A percentile compares a stretch with the other conserved stretches of the same genome.
phyloP scores from a whole-genome alignment of 2,113 vertebrate genomes.

The Galemys pyrenaicus region DNA sequence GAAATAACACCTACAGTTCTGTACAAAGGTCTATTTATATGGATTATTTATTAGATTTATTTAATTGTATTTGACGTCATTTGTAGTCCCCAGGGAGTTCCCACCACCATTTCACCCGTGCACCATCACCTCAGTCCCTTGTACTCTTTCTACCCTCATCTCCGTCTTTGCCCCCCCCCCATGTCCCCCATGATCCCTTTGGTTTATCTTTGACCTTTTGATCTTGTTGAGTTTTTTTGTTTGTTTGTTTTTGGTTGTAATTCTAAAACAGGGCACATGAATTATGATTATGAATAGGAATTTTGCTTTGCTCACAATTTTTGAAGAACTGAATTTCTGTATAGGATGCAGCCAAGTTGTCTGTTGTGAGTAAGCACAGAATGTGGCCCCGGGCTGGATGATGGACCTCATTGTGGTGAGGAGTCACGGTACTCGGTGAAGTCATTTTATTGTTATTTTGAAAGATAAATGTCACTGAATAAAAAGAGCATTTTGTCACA shows the following conservation, averaged over 20 bases:
- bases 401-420: not conserved
- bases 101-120: no score
- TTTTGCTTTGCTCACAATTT: not conserved
- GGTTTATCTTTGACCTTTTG: no score
- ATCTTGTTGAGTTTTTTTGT: no score
- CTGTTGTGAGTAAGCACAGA: not conserved
- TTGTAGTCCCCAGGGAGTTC: no score
- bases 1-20: not conserved
- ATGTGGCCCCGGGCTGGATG: not conserved
- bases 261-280: not conserved
- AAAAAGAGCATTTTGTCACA: conserved; percentile 42
- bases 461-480: conserved; percentile 29
- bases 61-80: no score
- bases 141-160: no score
- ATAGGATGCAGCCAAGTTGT: no score
- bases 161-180: no score
- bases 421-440: not conserved
- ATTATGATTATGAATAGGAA: not conserved
- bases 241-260: no score
- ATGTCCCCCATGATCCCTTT: no score
- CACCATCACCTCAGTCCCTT: no score
- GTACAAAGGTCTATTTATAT: fast-evolving
- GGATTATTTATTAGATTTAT: no score
- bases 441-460: not conserved
- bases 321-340: not conserved